Conservation (phyloP, 2,888 invertebrate species). For the Drosophila rubida region DNA sequence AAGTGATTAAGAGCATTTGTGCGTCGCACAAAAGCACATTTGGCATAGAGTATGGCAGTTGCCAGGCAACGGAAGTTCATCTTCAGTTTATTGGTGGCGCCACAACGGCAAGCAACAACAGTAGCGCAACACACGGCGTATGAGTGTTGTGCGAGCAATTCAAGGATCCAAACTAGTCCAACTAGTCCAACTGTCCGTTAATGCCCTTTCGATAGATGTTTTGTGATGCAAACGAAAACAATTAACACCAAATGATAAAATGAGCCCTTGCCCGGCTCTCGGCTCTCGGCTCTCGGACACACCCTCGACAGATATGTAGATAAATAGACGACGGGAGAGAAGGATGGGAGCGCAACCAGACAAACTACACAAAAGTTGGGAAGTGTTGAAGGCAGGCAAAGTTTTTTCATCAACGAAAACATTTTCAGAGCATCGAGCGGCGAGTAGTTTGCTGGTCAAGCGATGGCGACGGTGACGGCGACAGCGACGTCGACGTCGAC, state of each 20-base stretch:
- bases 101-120: constrained; percentile 28
- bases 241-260: constrained; percentile 78
- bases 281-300: constrained; percentile 29
- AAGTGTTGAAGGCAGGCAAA: constrained; percentile 78
- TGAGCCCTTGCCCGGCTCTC: constrained; percentile 52
- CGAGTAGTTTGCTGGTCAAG: constrained; percentile 74
- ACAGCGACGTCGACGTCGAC: background rate
- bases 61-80: constrained; percentile 72
- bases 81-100: constrained; percentile 76
- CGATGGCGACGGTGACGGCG: constrained; percentile 11
- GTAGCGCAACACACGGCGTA: constrained; percentile 43
- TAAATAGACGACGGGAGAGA: constrained; percentile 13
- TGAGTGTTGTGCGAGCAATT: constrained; percentile 44
- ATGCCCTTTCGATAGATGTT: constrained; percentile 72
- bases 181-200: constrained; percentile 57
- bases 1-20: constrained; percentile 78
- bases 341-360: constrained; percentile 30
- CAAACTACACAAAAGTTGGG: constrained; percentile 71
- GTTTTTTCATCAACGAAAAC: constrained; percentile 81
- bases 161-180: background rate
- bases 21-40: constrained; percentile 49
- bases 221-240: constrained; percentile 77
- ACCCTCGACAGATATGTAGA: constrained; percentile 31
- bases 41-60: constrained; percentile 27
- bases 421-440: constrained; percentile 53